Percentiles rank a stretch among this genome's conserved stretches.
These are phyloP conservation scores for Eupithecia centaureata DNA, from an alignment of 2,888 invertebrate species.

Conservation along the genomic window DNA sequence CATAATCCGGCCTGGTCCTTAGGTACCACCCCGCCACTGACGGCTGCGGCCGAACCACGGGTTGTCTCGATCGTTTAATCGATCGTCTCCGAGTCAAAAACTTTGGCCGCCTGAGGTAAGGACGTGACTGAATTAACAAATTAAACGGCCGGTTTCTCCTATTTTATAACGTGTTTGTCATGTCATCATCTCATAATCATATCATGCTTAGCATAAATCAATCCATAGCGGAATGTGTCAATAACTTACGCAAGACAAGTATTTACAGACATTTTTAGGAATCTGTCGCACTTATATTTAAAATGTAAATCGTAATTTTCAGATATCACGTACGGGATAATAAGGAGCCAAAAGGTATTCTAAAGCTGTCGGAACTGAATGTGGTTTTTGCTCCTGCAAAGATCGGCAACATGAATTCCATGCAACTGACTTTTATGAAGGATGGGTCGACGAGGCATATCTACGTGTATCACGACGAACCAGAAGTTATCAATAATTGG, in stretches of 20 bases:
- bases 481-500: constrained; percentile 94
- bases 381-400: constrained; percentile 93
- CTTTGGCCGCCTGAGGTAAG: constrained; percentile 81
- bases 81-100: constrained; percentile 79
- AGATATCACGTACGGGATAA: constrained; percentile 89
- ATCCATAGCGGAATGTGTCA: constrained; percentile 16
- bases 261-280: background rate
- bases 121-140: constrained; percentile 48
- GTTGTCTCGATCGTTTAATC: constrained; percentile 78
- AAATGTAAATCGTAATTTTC: constrained; percentile 36
- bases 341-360: constrained; percentile 92
- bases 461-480: constrained; percentile 93
- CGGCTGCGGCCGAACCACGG: constrained; percentile 75
- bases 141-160: constrained; percentile 22
- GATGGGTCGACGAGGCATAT: constrained; percentile 94
- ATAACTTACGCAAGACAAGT: constrained; percentile 11
- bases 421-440: constrained; percentile 93
- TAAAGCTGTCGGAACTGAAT: constrained; percentile 92
- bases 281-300: background rate
- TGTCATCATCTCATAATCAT: constrained; percentile 27
- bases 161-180: constrained; percentile 14
- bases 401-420: constrained; percentile 90
- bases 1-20: constrained; percentile 74
- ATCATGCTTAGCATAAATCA: constrained; percentile 29
- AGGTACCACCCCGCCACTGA: constrained; percentile 79